Evolutionary conservation across 2,113 vertebrate genomes (phyloP), one percentile per base, ranked within the genome.

Genomic region (Ariopsis seemanni): DNA sequence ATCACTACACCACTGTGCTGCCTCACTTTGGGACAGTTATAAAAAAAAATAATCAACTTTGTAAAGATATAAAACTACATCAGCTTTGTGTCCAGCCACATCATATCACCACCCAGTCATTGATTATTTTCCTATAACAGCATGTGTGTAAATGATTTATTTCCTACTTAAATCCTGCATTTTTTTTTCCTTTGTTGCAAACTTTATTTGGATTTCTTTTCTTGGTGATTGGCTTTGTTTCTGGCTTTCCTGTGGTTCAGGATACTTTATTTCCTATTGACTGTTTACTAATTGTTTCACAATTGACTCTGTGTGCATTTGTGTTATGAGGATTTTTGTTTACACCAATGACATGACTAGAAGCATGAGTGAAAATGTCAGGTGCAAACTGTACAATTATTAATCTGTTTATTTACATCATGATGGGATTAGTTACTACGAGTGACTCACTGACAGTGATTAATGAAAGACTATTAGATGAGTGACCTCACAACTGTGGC

Each of bases 401-500:
- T 53, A 42, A 30, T n/a, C 20, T 10, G 15, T 71, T 30, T 34
- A 63, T 53, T 63, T 57, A 77, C 30, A 20, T 42, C 27, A 82
- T 65, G 8, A 67, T 42, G 25, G n/a, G n/a, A 65, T 67, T 62
- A 27, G 25, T 75, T 7, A 12, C 25, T 55, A 12, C 5, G 58
- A 63, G 15, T 69, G 72, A 78, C 60, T 69, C 30, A 84, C 17
- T 69, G 94, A 93, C 90, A 90, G 90, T 95, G 94, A 95, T 94
- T 94, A 94, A 95, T 95, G 94, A 84, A 85, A 82, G 67, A 80
- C 87, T 90, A 90, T 91, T 83, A 93, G 91, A 92, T 89, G 83
- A 92, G 89, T 89, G 90, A 92, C 90, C 85, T 80, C 85, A 71
- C 84, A 88, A 89, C 84, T 78, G 71, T 27, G 84, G 62, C 57